phyloP scores from a whole-genome alignment of 1,140 invertebrate species.

The Elysia chlorotica region DNA sequence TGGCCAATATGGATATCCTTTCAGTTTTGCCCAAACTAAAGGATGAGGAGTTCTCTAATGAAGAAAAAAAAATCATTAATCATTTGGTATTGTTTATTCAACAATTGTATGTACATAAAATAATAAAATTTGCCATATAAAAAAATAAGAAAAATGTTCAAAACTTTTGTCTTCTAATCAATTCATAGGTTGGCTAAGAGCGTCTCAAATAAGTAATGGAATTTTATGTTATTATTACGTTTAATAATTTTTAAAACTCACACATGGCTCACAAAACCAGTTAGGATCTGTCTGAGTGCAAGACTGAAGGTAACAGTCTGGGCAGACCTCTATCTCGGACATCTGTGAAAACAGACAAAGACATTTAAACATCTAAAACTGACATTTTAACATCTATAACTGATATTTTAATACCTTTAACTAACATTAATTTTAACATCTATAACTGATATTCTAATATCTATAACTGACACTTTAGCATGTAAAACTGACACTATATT shows the following conservation, averaged over 20 bases:
- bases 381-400: neutral
- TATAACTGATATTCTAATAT: neutral
- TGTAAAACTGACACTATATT: neutral
- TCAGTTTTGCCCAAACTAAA: constrained; percentile 89
- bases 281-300: constrained; percentile 75
- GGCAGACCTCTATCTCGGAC: constrained; percentile 90
- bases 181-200: too few species aligned
- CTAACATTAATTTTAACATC: neutral
- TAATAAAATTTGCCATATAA: neutral
- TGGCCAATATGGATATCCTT: constrained; percentile 94
- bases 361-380: neutral
- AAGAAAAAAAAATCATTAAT: constrained; percentile 3
- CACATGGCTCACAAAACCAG: constrained; percentile 91
- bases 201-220: neutral
- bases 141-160: neutral
- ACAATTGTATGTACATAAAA: neutral
- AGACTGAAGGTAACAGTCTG: constrained; percentile 87
- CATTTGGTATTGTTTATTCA: neutral
- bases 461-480: neutral
- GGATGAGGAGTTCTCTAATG: constrained; percentile 75
- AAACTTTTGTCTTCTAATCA: too few species aligned
- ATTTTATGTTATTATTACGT: neutral
- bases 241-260: constrained; percentile 60
- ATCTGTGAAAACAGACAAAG: constrained; percentile 61
- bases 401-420: too few species aligned